Conservation (phyloP, 2,113 vertebrate species). For the Notarius quadriscutis region DNA sequence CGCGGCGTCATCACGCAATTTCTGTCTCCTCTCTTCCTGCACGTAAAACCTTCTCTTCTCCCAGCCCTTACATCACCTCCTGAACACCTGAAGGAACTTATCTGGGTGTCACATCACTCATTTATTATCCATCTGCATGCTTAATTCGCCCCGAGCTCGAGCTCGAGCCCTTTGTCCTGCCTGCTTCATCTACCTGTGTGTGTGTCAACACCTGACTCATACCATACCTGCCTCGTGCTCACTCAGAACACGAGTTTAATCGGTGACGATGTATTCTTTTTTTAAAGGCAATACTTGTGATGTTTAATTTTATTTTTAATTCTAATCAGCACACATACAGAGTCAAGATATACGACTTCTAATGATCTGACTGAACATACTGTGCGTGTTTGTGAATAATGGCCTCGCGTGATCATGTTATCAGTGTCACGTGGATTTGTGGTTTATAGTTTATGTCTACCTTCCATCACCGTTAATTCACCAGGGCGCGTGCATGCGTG, state of each 20-base stretch:
- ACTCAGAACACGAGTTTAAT: not conserved
- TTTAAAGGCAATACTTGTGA: not conserved
- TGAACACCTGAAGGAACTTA: constrained; percentile 44
- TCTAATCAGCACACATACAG: no score
- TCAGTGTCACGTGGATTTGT: not conserved
- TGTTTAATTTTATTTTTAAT: not conserved
- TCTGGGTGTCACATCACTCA: constrained; percentile 35
- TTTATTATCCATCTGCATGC: constrained; percentile 9
- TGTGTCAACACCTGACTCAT: constrained; percentile 21
- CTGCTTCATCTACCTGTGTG: constrained; percentile 36
- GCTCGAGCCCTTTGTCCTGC: constrained; percentile 47
- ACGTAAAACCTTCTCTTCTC: not conserved
- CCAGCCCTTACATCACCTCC: constrained; percentile 34
- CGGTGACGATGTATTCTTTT: not conserved
- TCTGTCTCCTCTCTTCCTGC: not conserved
- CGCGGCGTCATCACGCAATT: not conserved
- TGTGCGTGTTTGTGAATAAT: no score
- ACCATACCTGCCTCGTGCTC: constrained; percentile 5
- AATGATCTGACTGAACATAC: not conserved
- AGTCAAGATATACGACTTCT: not conserved
- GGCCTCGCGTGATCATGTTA: not conserved
- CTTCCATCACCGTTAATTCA: constrained; percentile 34
- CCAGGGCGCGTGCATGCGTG: constrained; percentile 42
- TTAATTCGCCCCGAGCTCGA: constrained; percentile 7
- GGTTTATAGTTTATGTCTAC: not conserved